phyloP scores from a whole-genome alignment of 1,140 invertebrate genomes.

The Plectrocnemia conspersa region DNA sequence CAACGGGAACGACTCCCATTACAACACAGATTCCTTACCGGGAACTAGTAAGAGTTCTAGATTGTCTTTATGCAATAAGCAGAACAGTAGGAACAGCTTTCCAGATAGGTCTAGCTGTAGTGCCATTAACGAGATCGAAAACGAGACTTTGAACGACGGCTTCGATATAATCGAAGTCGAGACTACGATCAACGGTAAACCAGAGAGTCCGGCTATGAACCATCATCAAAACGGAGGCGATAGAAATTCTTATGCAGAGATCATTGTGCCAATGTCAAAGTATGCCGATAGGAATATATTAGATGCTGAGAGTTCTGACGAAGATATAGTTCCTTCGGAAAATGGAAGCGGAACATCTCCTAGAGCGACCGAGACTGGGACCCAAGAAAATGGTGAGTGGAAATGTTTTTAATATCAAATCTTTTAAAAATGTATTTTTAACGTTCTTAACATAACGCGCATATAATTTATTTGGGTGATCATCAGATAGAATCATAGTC shows the following conservation, averaged over 20 bases:
- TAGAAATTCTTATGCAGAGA: conserved; percentile 32
- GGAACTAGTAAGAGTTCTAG: conserved; percentile 42
- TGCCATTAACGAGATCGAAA: conserved; percentile 34
- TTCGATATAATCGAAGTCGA: conserved; percentile 18
- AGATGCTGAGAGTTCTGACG: conserved; percentile 34
- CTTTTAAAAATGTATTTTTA: too few relatives aligned
- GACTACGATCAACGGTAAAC: conserved; percentile 5
- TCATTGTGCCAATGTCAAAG: conserved; percentile 26
- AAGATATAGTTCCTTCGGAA: conserved; percentile 31
- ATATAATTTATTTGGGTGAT: too few relatives aligned
- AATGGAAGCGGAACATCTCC: conserved; percentile 34
- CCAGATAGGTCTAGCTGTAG: conserved; percentile 33
- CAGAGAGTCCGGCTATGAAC: conserved; percentile 13
- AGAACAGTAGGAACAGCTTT: conserved; percentile 36
- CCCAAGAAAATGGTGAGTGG: conserved; percentile 30
- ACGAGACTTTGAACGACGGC: conserved; percentile 28
- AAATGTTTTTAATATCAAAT: not conserved
- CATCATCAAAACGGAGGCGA: conserved; percentile 30
- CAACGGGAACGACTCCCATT: conserved; percentile 22
- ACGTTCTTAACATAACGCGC: too few relatives aligned
- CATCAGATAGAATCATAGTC: too few relatives aligned
- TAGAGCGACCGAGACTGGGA: conserved; percentile 28
- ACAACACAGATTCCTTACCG: conserved; percentile 26
- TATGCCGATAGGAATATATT: conserved; percentile 33
- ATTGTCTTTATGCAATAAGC: conserved; percentile 46